phyloP scores from a whole-genome alignment of 2,113 vertebrate species.

The Macquaria ambigua region DNA sequence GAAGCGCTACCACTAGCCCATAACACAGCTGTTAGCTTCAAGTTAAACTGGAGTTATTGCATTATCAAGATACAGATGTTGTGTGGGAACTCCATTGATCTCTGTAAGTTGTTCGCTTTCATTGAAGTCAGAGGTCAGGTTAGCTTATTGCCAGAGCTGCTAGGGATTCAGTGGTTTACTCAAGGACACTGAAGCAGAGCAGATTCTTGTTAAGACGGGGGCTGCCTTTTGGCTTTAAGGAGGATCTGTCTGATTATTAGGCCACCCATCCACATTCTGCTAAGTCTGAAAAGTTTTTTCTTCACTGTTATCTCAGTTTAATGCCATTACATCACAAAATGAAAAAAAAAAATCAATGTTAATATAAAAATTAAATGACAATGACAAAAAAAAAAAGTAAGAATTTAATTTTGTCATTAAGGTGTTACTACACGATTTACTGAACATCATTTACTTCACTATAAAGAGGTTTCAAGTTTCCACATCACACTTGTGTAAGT shows the following conservation, averaged over 20 bases:
- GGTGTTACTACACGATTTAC: too few relatives aligned
- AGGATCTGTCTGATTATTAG: background rate
- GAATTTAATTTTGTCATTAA: too few relatives aligned
- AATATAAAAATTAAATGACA: too few relatives aligned
- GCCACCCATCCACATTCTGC: background rate
- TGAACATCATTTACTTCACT: background rate
- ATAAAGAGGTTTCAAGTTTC: background rate
- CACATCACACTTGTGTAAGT: background rate
- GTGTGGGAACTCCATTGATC: background rate
- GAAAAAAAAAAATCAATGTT: too few relatives aligned
- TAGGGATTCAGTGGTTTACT: background rate
- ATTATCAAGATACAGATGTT: background rate
- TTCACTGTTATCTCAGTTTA: too few relatives aligned
- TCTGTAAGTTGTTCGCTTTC: background rate
- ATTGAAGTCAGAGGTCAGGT: background rate
- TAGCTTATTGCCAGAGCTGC: background rate
- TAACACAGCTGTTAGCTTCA: background rate
- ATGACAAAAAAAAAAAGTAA: too few relatives aligned
- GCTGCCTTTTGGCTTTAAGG: background rate
- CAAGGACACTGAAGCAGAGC: slow-evolving; percentile 2
- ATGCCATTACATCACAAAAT: too few relatives aligned
- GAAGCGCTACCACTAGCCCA: background rate
- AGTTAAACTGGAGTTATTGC: background rate
- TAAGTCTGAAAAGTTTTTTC: background rate
- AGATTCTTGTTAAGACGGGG: background rate